Conservation (phyloP, 2,113 vertebrate species). For the Nettapus auritus region DNA sequence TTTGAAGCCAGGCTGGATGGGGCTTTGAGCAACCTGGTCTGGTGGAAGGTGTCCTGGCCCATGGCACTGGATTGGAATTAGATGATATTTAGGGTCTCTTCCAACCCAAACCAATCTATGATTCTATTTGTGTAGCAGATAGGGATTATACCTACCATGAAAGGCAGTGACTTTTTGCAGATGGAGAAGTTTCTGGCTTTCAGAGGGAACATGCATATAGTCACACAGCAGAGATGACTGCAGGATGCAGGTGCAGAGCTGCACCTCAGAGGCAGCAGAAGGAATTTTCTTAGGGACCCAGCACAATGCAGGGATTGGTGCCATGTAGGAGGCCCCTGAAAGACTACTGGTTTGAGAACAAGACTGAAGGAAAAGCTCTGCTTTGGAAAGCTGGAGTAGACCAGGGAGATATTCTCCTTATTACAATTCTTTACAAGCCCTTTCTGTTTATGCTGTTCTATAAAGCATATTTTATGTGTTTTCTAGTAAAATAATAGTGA, state of each 20-base stretch:
- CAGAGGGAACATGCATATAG: fast-evolving
- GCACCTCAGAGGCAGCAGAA: not conserved
- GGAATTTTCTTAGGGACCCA: not conserved
- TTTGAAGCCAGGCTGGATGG: too few relatives aligned
- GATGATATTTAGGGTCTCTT: too few relatives aligned
- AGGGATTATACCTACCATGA: not conserved
- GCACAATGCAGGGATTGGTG: fast-evolving
- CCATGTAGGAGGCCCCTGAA: not conserved
- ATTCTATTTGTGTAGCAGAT: not conserved
- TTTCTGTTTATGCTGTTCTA: not conserved
- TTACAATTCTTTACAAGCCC: not conserved
- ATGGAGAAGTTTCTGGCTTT: not conserved
- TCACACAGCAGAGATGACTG: not conserved
- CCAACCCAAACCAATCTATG: not conserved
- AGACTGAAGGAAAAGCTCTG: not conserved
- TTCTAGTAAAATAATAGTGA: not conserved
- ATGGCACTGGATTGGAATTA: too few relatives aligned
- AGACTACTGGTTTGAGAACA: not conserved
- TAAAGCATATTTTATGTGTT: not conserved
- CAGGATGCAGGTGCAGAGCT: not conserved
- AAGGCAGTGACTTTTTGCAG: not conserved
- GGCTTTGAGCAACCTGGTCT: too few relatives aligned
- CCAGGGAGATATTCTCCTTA: not conserved
- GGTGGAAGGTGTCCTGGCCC: too few relatives aligned
- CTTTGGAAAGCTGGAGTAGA: not conserved